phyloP scores from a whole-genome alignment of 2,797 vertebrate species.

The Hypotaenidia okinawae region DNA sequence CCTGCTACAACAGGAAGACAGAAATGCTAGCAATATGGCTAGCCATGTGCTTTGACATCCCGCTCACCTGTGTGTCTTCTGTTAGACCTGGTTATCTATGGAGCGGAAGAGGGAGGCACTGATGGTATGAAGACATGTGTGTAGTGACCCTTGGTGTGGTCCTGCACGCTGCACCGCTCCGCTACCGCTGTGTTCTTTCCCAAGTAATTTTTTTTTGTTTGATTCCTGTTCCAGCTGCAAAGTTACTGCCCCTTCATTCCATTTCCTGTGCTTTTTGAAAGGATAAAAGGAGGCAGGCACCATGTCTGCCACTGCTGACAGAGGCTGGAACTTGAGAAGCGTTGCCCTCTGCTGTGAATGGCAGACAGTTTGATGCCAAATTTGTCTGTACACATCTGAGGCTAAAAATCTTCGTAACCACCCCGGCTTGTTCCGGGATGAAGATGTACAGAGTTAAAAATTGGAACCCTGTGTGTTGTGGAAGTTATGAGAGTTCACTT shows the following conservation, averaged over 20 bases:
- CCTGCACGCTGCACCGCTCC: neutral
- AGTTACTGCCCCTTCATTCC: neutral
- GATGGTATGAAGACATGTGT: neutral
- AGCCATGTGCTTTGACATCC: neutral
- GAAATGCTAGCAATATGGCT: neutral
- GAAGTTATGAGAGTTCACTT: neutral
- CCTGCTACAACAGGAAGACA: neutral
- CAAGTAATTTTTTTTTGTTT: neutral
- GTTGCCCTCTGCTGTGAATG: neutral
- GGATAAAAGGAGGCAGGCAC: neutral
- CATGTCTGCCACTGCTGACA: neutral
- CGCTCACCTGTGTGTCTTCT: accelerated
- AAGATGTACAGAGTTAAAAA: neutral
- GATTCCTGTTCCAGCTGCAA: neutral
- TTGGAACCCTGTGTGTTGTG: neutral
- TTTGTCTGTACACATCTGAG: neutral
- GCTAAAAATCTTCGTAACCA: neutral
- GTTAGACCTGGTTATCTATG: neutral
- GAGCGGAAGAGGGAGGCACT: neutral
- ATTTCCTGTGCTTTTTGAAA: neutral
- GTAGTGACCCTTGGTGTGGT: neutral
- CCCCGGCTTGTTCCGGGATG: neutral
- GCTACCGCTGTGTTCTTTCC: neutral
- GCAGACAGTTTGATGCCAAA: neutral
- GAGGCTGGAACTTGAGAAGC: neutral